Percentiles rank a stretch among this genome's conserved stretches.
Conservation (phyloP, 2,113 vertebrate genomes). For the Psettodes erumei region DNA sequence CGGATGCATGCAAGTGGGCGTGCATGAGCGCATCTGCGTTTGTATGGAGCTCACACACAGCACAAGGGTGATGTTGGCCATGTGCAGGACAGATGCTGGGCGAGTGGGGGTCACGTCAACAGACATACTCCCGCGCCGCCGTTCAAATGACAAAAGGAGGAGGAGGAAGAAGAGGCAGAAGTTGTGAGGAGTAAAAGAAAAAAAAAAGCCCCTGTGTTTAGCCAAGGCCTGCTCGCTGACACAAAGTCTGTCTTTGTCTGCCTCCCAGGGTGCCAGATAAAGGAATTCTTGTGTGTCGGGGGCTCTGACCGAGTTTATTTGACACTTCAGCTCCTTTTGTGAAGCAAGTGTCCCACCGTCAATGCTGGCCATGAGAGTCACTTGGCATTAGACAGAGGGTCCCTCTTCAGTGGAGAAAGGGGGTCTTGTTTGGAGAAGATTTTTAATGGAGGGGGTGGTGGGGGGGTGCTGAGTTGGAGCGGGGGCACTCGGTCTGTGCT, state of each 20-base stretch:
- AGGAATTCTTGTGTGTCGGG: constrained; percentile 91
- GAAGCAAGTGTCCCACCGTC: constrained; percentile 90
- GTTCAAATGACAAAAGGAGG: constrained; percentile 70
- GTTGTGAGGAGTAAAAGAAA: constrained; percentile 61
- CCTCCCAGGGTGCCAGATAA: constrained; percentile 88
- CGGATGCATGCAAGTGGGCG: constrained; percentile 7
- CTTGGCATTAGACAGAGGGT: constrained; percentile 94
- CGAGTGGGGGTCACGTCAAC: constrained; percentile 56
- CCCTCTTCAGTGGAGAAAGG: constrained; percentile 97
- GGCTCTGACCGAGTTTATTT: constrained; percentile 91
- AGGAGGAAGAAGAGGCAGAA: constrained; percentile 73
- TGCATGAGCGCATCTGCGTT: constrained; percentile 11
- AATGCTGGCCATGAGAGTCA: constrained; percentile 94
- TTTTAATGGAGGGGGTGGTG: constrained; percentile 86
- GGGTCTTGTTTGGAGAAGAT: constrained; percentile 92
- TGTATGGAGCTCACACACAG: not conserved
- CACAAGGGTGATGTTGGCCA: constrained; percentile 28
- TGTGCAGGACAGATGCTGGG: constrained; percentile 60
- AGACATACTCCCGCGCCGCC: constrained; percentile 62
- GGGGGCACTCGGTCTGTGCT: constrained; percentile 69
- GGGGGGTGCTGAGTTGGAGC: constrained; percentile 59
- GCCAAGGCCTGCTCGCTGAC: constrained; percentile 85
- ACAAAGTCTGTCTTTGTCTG: constrained; percentile 92
- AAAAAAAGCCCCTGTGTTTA: constrained; percentile 78
- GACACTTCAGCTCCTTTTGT: constrained; percentile 94